Percentiles rank a stretch among this genome's conserved stretches.
These are phyloP conservation scores for Brachystomella parvula DNA, from an alignment of 1,140 invertebrate species.

Conservation along the genomic window DNA sequence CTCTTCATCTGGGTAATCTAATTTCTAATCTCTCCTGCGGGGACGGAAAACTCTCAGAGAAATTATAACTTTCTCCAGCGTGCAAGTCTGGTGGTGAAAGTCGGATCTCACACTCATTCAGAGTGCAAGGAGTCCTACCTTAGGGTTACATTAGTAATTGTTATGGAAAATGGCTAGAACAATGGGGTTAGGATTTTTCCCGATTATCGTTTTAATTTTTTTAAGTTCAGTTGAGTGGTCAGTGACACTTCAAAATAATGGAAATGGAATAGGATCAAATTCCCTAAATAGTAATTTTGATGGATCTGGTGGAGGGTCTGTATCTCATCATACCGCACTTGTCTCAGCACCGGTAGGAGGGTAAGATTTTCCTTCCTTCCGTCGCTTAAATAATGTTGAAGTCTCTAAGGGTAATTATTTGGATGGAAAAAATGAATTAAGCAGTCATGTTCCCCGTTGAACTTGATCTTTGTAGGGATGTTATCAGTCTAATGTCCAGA, in stretches of 20 bases:
- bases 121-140: too few relatives aligned
- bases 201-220: too few relatives aligned
- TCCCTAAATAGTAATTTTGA: not conserved
- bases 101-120: too few relatives aligned
- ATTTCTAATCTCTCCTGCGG: too few relatives aligned
- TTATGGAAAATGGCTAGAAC: slow-evolving; percentile 6
- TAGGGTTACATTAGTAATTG: not conserved
- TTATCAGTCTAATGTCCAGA: slow-evolving; percentile 1
- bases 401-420: not conserved
- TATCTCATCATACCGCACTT: not conserved
- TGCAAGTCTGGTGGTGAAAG: too few relatives aligned
- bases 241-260: not conserved
- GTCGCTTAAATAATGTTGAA: too few relatives aligned
- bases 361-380: not conserved
- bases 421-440: not conserved
- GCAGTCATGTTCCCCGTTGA: not conserved
- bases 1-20: too few relatives aligned
- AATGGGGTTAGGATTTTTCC: too few relatives aligned
- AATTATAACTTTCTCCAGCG: too few relatives aligned
- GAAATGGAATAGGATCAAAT: slow-evolving; percentile 3
- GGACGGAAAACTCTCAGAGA: too few relatives aligned
- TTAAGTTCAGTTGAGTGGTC: not conserved
- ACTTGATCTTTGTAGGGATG: not conserved
- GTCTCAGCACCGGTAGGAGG: not conserved
- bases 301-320: too few relatives aligned